Percentiles rank a stretch among this genome's conserved stretches.
Conservation (phyloP, 2,113 vertebrate species). For the Phalacrocorax carbo region DNA sequence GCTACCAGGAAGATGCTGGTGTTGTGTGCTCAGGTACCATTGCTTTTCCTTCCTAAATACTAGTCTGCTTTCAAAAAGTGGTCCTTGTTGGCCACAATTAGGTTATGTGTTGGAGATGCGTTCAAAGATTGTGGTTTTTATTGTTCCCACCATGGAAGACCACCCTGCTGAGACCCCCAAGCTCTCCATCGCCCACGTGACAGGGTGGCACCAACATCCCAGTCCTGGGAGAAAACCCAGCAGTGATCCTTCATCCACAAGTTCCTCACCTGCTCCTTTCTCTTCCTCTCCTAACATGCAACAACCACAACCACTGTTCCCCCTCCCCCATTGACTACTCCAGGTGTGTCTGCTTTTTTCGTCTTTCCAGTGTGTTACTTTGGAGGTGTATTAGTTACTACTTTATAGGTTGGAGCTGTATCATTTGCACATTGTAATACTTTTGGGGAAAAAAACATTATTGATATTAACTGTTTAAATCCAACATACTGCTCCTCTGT, state of each 20-base stretch:
- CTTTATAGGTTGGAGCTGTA: rapidly evolving
- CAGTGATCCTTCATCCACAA: rapidly evolving
- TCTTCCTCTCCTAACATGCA: rapidly evolving
- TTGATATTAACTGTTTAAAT: rapidly evolving
- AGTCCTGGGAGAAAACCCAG: not conserved
- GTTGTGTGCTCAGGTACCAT: not conserved
- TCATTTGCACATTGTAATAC: rapidly evolving
- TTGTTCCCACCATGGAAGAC: too few relatives aligned
- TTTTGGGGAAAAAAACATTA: rapidly evolving
- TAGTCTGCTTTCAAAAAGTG: not conserved
- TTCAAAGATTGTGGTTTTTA: too few relatives aligned
- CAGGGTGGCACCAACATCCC: too few relatives aligned
- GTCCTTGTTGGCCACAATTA: not conserved
- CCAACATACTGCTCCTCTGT: rapidly evolving
- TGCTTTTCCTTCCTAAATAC: not conserved
- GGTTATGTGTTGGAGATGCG: not conserved
- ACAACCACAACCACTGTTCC: rapidly evolving
- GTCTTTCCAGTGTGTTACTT: rapidly evolving
- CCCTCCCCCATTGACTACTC: rapidly evolving
- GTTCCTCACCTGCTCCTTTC: rapidly evolving
- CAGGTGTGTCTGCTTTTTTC: rapidly evolving
- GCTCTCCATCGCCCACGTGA: too few relatives aligned
- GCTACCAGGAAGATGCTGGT: not conserved
- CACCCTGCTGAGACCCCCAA: too few relatives aligned
- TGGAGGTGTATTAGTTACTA: rapidly evolving